phyloP scores from a whole-genome alignment of 2,888 invertebrate species.

The Mystacides longicornis region DNA sequence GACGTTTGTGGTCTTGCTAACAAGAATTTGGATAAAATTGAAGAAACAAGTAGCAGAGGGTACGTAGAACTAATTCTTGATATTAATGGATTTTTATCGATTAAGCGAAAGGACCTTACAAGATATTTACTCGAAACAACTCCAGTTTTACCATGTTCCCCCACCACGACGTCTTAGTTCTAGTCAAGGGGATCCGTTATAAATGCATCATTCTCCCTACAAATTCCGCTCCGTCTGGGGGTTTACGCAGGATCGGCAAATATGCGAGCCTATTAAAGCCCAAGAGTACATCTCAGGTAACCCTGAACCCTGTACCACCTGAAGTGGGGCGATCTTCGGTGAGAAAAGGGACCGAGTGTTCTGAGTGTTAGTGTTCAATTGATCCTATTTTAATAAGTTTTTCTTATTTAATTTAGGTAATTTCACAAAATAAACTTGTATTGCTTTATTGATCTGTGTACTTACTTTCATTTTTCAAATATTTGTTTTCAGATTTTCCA shows the following conservation, averaged over 20 bases:
- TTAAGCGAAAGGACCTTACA: too few species aligned
- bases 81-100: too few species aligned
- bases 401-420: too few species aligned
- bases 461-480: too few species aligned
- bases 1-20: conserved; percentile 43
- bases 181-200: too few species aligned
- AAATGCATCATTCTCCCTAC: background rate
- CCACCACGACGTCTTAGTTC: background rate
- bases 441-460: too few species aligned
- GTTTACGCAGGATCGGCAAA: background rate
- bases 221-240: background rate
- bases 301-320: background rate
- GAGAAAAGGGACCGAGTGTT: too few species aligned
- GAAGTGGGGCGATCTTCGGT: too few species aligned
- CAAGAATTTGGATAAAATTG: background rate
- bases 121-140: background rate
- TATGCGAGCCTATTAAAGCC: background rate
- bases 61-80: background rate
- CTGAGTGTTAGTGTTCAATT: too few species aligned
- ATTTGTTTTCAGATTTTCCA: conserved; percentile 9
- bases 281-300: background rate
- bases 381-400: too few species aligned
- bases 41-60: conserved; percentile 2
- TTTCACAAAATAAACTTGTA: too few species aligned
- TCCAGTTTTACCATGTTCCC: background rate